Percentiles rank a stretch among this genome's conserved stretches.
These are phyloP conservation scores for Bilobella aurantiaca DNA, from an alignment of 1,140 invertebrate species.

Conservation along the genomic window DNA sequence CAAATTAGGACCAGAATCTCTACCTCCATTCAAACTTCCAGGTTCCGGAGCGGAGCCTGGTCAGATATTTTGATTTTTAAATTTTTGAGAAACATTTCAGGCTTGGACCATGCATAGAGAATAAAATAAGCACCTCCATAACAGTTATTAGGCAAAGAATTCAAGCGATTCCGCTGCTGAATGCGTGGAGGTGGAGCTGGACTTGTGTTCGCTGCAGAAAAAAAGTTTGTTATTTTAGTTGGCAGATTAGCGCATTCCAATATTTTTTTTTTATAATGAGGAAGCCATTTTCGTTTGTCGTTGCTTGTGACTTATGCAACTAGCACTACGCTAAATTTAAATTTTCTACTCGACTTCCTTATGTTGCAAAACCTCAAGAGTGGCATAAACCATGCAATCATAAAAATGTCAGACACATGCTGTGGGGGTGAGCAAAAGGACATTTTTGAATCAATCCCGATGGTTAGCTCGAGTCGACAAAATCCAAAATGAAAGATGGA, in stretches of 20 bases:
- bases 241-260: no score
- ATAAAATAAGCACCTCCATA: slow-evolving; percentile 23
- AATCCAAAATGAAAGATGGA: no score
- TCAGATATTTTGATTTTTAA: no score
- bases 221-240: not conserved
- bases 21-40: not conserved
- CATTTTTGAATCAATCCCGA: no score
- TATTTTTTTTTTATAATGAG: no score
- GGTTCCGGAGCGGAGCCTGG: not conserved
- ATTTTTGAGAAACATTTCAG: not conserved
- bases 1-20: slow-evolving; percentile 14
- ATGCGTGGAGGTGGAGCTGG: slow-evolving; percentile 38
- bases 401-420: no score
- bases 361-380: no score
- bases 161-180: slow-evolving; percentile 38
- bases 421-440: no score
- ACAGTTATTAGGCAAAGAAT: slow-evolving; percentile 38
- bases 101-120: not conserved
- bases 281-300: not conserved
- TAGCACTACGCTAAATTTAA: no score
- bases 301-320: not conserved
- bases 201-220: slow-evolving; percentile 33
- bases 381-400: no score
- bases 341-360: no score
- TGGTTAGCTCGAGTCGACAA: no score